These are phyloP conservation scores for Rattus norvegicus DNA, from an alignment of 2,113 vertebrate species.

Conservation along the genomic window GRCr8 NC_086032.1:44806501-44807000, in stretches of 20 bases:
- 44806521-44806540: neutral
- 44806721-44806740: neutral
- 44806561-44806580: constrained; percentile 18
- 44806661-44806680: constrained; percentile 60
- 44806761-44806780: neutral
- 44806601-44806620: constrained; percentile 44
- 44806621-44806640: neutral
- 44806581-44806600: constrained; percentile 52
- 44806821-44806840: neutral
- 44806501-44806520: neutral
- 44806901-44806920: neutral
- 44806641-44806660: constrained; percentile 54
- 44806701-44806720: neutral
- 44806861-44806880: too few relatives aligned
- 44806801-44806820: neutral
- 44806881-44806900: too few relatives aligned
- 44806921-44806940: neutral
- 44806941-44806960: neutral
- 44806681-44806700: constrained; percentile 6
- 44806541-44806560: neutral
- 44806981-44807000: too few relatives aligned
- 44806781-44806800: neutral
- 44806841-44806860: neutral
- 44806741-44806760: neutral
- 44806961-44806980: neutral